Base-by-base conservation (phyloP, 2,113 vertebrate genomes). In the Capreolus pygargus region DNA sequence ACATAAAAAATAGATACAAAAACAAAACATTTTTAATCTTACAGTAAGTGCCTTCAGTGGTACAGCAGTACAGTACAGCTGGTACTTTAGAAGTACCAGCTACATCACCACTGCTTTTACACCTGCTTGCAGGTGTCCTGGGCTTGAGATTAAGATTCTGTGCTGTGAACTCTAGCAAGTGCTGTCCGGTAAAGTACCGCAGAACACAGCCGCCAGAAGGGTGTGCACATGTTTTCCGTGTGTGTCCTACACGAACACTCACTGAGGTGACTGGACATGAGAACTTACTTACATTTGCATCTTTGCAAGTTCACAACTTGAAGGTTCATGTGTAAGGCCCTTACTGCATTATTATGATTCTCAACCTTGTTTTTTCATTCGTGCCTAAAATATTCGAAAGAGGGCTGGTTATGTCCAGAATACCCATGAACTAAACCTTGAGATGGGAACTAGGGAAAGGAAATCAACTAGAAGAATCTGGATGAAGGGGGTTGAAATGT, bases 241-340 rank as follows among this genome's bases (percentile, higher is more conserved):
- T 23, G 0, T 7, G 23, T 43, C 23, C 7, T 23, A 43, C 23
- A 7, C 0, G 12, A 7, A 36, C 27, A 27, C 39, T 76, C 25
- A 14, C 70, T 14, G 6, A 74, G 3, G 21, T 43, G 70, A 27
- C 39, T 27, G 70, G 23, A 27, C 39, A 2, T 76, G 70, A 39
- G 39, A 76, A 27, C 39, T 27, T 25, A 25, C 36, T 27, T 27
- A 43, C 12, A 27, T 27, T 43, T 43, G 70, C 23, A 76, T 43
- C 12, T 76, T 3, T 76, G 23, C 39, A 43, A 7, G 23, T 76
- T 76, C 12, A 27, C 70, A 43, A 2, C 70, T 2, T 76, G 23
- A 14, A 76, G 70, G 70, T 14, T 14, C 39, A 7, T 14, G 36
- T 27, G 39, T 43, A 76, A 12, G 70, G 36, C 21, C 14, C 36